phyloP scores from a whole-genome alignment of 2,797 vertebrate genomes.

The Austrolebias charrua region DNA sequence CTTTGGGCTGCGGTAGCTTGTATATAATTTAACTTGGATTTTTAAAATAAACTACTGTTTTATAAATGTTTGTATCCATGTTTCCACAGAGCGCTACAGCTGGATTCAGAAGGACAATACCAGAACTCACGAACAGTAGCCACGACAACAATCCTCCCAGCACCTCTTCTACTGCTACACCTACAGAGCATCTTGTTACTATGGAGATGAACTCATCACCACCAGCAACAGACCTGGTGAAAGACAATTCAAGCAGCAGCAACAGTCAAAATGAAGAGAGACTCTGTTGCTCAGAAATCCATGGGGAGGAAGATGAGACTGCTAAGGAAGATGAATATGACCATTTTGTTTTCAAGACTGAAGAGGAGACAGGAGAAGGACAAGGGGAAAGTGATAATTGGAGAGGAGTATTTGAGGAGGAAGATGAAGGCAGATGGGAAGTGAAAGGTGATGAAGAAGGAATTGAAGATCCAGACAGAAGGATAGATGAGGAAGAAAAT shows the following conservation, averaged over 20 bases:
- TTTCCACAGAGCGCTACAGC: constrained; percentile 68
- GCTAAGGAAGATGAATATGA: constrained; percentile 1
- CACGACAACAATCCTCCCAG: constrained; percentile 26
- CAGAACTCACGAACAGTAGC: constrained; percentile 61
- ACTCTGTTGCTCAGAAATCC: constrained; percentile 41
- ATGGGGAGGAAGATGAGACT: constrained; percentile 6
- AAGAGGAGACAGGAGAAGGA: neutral
- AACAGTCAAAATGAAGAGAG: constrained; percentile 34
- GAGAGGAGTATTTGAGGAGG: neutral
- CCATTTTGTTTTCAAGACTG: constrained; percentile 4
- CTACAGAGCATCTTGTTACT: constrained; percentile 36
- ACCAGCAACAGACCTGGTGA: constrained; percentile 37
- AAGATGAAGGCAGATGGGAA: neutral
- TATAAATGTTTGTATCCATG: constrained; percentile 1
- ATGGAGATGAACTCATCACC: constrained; percentile 63
- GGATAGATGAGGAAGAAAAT: neutral
- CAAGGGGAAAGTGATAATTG: neutral
- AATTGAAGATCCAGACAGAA: neutral
- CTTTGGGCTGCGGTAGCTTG: no score
- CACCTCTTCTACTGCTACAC: constrained; percentile 25
- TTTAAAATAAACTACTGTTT: no score
- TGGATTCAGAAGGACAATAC: constrained; percentile 59
- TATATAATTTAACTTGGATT: no score
- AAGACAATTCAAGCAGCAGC: constrained; percentile 41
- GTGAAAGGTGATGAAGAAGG: constrained; percentile 6